A percentile compares a stretch with the other conserved stretches of the same genome.
Evolutionary conservation across 2,797 vertebrate genomes (phyloP).

Genomic region (Peromyscus attwateri): DNA sequence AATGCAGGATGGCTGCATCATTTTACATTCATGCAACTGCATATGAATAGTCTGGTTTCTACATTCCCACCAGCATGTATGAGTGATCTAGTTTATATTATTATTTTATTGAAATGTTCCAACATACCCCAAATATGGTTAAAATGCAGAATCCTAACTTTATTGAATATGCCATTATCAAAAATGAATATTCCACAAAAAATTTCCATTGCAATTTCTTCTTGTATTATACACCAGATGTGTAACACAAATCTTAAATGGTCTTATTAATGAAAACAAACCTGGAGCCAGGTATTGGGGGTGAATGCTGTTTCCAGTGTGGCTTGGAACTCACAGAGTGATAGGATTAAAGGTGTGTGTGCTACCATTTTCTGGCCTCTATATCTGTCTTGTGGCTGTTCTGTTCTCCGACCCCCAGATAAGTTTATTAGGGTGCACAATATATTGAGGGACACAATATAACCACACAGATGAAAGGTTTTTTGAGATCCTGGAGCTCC

Average conservation of each 20-base stretch:
- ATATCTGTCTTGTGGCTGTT: too few species aligned
- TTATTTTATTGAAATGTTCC: neutral
- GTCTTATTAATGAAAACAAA: too few species aligned
- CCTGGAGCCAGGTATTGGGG: too few species aligned
- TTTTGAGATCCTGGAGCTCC: neutral
- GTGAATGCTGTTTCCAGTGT: too few species aligned
- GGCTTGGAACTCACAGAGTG: too few species aligned
- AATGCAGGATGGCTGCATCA: neutral
- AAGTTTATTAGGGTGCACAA: too few species aligned
- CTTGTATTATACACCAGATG: neutral
- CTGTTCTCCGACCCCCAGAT: too few species aligned
- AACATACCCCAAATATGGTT: neutral
- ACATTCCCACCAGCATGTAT: neutral
- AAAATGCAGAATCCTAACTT: conserved; percentile 22
- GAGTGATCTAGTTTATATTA: neutral
- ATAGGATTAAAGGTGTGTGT: too few species aligned
- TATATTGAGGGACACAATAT: too few species aligned
- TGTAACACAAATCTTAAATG: too few species aligned
- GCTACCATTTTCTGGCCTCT: too few species aligned
- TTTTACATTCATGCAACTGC: neutral
- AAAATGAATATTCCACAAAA: neutral
- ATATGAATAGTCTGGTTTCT: neutral
- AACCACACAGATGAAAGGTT: neutral
- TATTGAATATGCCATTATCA: conserved; percentile 26
- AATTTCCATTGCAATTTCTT: neutral